phyloP scores from a whole-genome alignment of 2,888 invertebrate genomes.

The Heliconius hortense region DNA sequence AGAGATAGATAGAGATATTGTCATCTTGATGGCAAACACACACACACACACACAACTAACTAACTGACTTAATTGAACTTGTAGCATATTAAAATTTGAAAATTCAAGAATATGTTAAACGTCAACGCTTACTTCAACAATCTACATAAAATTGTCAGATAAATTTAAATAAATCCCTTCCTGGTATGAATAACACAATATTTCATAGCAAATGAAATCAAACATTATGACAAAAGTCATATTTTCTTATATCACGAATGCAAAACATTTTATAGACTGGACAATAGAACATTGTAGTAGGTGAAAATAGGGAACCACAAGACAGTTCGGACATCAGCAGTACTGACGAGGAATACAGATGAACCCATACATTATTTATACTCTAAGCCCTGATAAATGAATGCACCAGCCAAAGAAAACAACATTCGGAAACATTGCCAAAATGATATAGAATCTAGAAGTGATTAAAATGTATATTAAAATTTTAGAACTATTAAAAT shows the following conservation, averaged over 20 bases:
- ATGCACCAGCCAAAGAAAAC: constrained; percentile 75
- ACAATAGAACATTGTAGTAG: constrained; percentile 40
- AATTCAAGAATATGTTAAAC: too few species aligned
- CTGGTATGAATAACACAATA: constrained; percentile 18
- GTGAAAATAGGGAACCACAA: constrained; percentile 37
- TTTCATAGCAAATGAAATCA: constrained; percentile 22
- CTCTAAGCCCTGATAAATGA: constrained; percentile 75
- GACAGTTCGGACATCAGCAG: constrained; percentile 49
- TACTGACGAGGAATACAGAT: constrained; percentile 71
- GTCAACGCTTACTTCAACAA: not conserved
- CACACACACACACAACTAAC: too few species aligned
- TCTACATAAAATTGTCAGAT: not conserved
- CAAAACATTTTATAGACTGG: constrained; percentile 25
- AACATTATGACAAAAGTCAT: constrained; percentile 26
- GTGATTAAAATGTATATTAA: not conserved
- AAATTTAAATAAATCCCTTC: constrained; percentile 16
- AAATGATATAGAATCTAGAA: constrained; percentile 32
- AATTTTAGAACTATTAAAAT: too few species aligned
- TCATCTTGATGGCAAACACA: too few species aligned
- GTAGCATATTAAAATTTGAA: too few species aligned
- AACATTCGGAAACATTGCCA: constrained; percentile 47
- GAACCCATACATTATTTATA: constrained; percentile 80
- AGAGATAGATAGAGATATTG: too few species aligned
- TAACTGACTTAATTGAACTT: too few species aligned
- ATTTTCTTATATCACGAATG: constrained; percentile 21